Evolutionary conservation across 2,113 vertebrate species (phyloP).

Genomic region (Picathartes gymnocephalus): DNA sequence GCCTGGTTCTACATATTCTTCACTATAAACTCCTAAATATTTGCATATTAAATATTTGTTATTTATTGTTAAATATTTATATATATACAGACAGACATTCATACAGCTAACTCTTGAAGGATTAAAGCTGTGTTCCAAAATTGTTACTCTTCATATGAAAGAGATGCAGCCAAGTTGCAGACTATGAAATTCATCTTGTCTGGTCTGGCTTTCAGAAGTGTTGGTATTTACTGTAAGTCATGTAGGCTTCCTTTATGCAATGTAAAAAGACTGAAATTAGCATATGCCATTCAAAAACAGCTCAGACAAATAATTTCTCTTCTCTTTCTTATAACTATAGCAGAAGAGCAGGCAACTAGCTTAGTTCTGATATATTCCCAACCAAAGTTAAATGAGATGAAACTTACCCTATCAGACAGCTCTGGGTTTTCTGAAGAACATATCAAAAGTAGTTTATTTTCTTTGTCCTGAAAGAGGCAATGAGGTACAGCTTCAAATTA

Average conservation of each 20-base stretch:
- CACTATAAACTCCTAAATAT: background rate
- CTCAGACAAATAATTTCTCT: background rate
- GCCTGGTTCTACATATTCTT: background rate
- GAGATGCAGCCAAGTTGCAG: background rate
- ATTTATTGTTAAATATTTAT: background rate
- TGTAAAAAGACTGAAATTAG: background rate
- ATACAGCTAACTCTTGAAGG: background rate
- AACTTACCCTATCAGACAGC: background rate
- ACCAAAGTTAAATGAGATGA: background rate
- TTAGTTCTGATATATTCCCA: background rate
- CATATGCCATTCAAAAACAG: background rate
- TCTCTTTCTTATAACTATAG: background rate
- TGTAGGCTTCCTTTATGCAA: background rate
- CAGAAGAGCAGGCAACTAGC: background rate
- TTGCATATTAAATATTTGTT: background rate
- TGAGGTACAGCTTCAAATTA: background rate
- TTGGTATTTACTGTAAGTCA: background rate
- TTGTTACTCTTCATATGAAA: background rate
- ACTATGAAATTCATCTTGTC: background rate
- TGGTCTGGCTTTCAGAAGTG: background rate
- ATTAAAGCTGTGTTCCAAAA: background rate
- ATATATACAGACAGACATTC: background rate
- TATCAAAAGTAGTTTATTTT: background rate
- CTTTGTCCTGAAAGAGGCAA: background rate
- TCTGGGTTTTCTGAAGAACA: background rate